A percentile compares a stretch with the other conserved stretches of the same genome.
These are phyloP conservation scores for Cotesia vestalis DNA, from an alignment of 1,140 invertebrate species.

Conservation along the genomic window DNA sequence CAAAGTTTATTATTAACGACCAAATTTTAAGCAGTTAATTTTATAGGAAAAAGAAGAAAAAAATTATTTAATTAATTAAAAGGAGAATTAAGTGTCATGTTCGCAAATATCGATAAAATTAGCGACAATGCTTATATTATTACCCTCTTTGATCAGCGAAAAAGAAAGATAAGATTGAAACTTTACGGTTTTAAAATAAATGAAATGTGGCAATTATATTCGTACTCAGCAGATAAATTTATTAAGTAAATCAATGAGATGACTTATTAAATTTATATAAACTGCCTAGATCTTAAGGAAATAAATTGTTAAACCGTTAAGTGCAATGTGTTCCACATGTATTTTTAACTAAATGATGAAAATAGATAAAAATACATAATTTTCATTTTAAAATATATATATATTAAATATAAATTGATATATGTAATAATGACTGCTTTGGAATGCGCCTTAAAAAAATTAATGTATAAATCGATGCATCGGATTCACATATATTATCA, in stretches of 20 bases:
- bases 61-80: too few species aligned
- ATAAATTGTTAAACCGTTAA: slow-evolving; percentile 49
- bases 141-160: too few species aligned
- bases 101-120: too few species aligned
- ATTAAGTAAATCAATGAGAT: slow-evolving; percentile 13
- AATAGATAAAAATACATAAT: slow-evolving; percentile 37
- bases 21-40: too few species aligned
- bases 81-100: too few species aligned
- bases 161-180: too few species aligned
- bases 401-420: background rate
- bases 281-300: slow-evolving; percentile 41
- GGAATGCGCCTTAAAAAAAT: slow-evolving; percentile 52
- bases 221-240: slow-evolving; percentile 25
- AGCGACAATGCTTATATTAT: too few species aligned
- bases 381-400: background rate
- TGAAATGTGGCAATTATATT: too few species aligned
- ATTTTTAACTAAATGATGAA: slow-evolving; percentile 35
- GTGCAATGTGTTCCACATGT: slow-evolving; percentile 60
- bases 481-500: too few species aligned
- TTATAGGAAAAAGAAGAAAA: too few species aligned
- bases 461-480: slow-evolving; percentile 1
- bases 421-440: slow-evolving; percentile 51
- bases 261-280: slow-evolving; percentile 37
- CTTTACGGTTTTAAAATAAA: slow-evolving; percentile 35
- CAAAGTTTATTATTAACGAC: too few species aligned